Conservation (phyloP, 2,888 invertebrate species). For the Heliconius ethilla region DNA sequence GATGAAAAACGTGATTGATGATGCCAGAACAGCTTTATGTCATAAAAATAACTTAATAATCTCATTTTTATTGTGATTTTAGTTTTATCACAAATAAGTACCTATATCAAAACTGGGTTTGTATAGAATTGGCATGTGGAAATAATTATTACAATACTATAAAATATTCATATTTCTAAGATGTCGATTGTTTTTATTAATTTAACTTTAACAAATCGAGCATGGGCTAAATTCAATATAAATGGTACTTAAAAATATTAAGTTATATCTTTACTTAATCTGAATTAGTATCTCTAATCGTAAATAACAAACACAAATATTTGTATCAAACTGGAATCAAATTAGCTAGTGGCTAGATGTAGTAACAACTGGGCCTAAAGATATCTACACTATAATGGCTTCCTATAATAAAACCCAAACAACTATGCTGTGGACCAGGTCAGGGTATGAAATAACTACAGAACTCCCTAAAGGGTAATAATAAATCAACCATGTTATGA, state of each 20-base stretch:
- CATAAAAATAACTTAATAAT: not conserved
- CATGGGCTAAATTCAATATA: no score
- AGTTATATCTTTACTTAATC: not conserved
- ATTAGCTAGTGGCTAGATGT: not conserved
- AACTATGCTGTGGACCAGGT: not conserved
- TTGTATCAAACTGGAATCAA: not conserved
- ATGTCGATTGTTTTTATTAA: no score
- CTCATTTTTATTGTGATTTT: not conserved
- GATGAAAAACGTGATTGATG: conserved; percentile 24
- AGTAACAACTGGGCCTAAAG: not conserved
- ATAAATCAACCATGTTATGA: conserved; percentile 10
- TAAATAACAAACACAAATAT: not conserved
- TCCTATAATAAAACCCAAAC: not conserved
- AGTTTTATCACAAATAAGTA: not conserved
- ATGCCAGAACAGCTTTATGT: not conserved
- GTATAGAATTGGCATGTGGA: no score
- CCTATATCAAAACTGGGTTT: not conserved
- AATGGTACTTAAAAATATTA: no score
- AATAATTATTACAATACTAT: no score
- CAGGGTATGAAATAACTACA: conserved; percentile 2
- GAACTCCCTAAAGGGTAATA: conserved; percentile 8
- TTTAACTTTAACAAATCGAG: no score
- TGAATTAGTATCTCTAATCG: not conserved
- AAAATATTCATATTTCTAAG: no score
- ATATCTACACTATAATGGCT: not conserved